Evolutionary conservation across 2,113 vertebrate species (phyloP).

Genomic region (Martes martes): DNA sequence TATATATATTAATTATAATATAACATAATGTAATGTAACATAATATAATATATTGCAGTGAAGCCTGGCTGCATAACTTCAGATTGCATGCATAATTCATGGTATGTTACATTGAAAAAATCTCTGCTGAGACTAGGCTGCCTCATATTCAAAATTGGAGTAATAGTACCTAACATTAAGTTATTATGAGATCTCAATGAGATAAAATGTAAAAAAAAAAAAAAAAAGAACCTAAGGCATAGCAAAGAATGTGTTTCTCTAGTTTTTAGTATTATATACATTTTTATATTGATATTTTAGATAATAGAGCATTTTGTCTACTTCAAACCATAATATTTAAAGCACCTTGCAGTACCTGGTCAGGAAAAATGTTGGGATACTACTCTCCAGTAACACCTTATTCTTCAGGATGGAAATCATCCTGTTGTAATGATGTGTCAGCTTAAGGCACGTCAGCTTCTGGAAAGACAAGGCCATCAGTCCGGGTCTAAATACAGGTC

Average conservation of each 20-base stretch:
- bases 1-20: not conserved
- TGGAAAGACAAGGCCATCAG: not conserved
- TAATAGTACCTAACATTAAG: not conserved
- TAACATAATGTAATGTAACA: not conserved
- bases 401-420: not conserved
- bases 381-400: accelerated
- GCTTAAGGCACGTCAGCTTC: not conserved
- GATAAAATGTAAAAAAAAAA: not conserved
- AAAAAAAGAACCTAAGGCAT: not conserved
- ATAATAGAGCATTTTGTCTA: not conserved
- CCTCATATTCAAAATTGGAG: not conserved
- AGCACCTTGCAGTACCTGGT: not conserved
- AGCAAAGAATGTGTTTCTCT: not conserved
- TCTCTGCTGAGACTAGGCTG: not conserved
- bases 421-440: not conserved
- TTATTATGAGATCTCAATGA: not conserved
- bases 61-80: not conserved
- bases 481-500: not conserved
- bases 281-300: not conserved
- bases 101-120: not conserved
- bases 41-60: not conserved
- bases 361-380: accelerated
- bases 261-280: not conserved
- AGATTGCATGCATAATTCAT: not conserved
- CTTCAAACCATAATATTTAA: not conserved